These are phyloP conservation scores for Mycalesis mineus DNA, from an alignment of 2,888 invertebrate genomes.

Conservation along the genomic window DNA sequence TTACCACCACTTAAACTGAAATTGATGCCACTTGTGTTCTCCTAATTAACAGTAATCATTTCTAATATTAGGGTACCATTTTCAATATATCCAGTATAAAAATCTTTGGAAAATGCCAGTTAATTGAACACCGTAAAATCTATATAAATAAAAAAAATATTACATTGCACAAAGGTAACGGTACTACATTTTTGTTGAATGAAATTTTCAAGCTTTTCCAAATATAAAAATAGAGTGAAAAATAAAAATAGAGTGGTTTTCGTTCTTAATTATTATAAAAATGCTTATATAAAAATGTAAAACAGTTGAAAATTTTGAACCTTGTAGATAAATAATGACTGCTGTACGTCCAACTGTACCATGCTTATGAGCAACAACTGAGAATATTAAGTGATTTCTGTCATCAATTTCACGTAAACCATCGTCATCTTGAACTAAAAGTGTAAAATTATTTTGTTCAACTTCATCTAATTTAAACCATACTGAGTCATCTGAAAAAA, in stretches of 20 bases:
- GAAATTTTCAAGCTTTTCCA: not conserved
- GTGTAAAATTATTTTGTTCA: slow-evolving; percentile 25
- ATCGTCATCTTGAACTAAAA: slow-evolving; percentile 19
- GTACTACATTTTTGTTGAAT: too few relatives aligned
- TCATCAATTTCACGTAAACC: slow-evolving; percentile 23
- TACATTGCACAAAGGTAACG: not conserved
- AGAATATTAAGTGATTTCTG: slow-evolving; percentile 33
- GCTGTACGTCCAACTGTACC: slow-evolving; percentile 31
- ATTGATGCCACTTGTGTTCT: not conserved
- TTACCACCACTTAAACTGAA: slow-evolving; percentile 37
- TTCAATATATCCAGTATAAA: not conserved
- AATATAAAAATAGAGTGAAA: not conserved
- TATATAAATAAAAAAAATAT: not conserved
- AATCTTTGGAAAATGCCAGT: not conserved
- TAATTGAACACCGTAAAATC: not conserved
- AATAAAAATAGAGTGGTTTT: slow-evolving; percentile 1
- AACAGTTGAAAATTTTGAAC: slow-evolving; percentile 18
- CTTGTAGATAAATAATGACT: slow-evolving; percentile 33
- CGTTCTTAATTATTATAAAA: not conserved
- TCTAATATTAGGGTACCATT: not conserved
- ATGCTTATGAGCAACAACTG: slow-evolving; percentile 34
- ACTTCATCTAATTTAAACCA: slow-evolving; percentile 31
- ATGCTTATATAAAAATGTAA: not conserved
- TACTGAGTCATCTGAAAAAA: slow-evolving; percentile 34
- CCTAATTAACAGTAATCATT: not conserved